phyloP scores from a whole-genome alignment of 2,113 vertebrate genomes.

The Calidris pugnax region DNA sequence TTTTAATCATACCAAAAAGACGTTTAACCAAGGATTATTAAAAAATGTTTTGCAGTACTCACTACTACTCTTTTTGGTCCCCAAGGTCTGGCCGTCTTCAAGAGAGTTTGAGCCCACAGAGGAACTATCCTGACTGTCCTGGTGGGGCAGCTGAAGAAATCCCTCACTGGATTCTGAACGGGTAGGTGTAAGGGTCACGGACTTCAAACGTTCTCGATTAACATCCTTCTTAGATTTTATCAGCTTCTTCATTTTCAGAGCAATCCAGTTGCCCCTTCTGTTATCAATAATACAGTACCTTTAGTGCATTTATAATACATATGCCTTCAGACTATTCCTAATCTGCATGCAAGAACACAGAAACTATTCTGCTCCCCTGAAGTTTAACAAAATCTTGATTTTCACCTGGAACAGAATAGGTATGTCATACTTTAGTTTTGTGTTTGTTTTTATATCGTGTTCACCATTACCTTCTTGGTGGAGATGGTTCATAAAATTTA shows the following conservation, averaged over 20 bases:
- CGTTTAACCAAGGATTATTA: not conserved
- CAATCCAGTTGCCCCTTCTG: slow-evolving; percentile 98
- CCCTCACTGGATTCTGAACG: slow-evolving; percentile 91
- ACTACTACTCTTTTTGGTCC: slow-evolving; percentile 93
- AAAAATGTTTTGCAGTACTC: slow-evolving; percentile 75
- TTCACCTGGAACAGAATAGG: not conserved
- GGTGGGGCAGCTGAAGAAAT: slow-evolving; percentile 86
- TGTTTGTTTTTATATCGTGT: not conserved
- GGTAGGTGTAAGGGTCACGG: slow-evolving; percentile 87
- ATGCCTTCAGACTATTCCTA: not conserved
- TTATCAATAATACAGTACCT: slow-evolving; percentile 15
- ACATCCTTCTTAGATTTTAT: slow-evolving; percentile 92
- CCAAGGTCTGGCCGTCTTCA: slow-evolving; percentile 86
- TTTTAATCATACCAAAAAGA: not conserved
- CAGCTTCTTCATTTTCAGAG: slow-evolving; percentile 96
- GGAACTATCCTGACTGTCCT: slow-evolving; percentile 95
- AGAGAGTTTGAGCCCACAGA: slow-evolving; percentile 95
- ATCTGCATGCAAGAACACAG: not conserved
- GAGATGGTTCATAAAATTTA: slow-evolving; percentile 97
- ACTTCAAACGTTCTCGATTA: slow-evolving; percentile 90
- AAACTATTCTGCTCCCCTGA: not conserved
- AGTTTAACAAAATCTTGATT: not conserved
- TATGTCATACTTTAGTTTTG: not conserved
- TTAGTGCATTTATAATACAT: not conserved
- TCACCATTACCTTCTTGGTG: slow-evolving; percentile 88